phyloP scores from a whole-genome alignment of 2,888 invertebrate species.

The Erebia epiphron region DNA sequence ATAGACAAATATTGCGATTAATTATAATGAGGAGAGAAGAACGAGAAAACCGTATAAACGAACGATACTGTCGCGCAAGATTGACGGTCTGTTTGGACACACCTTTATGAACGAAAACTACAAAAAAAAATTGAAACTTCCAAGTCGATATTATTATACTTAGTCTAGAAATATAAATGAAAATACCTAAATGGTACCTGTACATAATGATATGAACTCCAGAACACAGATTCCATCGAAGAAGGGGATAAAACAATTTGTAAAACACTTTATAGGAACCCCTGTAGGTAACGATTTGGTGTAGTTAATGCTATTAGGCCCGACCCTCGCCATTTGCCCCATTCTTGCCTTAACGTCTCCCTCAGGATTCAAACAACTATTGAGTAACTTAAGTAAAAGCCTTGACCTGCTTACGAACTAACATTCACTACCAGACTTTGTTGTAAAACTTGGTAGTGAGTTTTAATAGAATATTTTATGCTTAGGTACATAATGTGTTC shows the following conservation, averaged over 20 bases:
- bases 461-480: constrained; percentile 17
- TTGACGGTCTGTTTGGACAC: too few species aligned
- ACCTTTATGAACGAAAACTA: too few species aligned
- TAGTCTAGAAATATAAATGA: too few species aligned
- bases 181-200: too few species aligned
- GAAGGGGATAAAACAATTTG: constrained; percentile 35
- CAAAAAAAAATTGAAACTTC: too few species aligned
- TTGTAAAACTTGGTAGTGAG: constrained; percentile 16
- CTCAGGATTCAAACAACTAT: constrained; percentile 36
- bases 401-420: constrained; percentile 24
- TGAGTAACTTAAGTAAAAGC: constrained; percentile 33
- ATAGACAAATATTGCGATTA: too few species aligned
- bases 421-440: constrained; percentile 12
- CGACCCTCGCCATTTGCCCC: constrained; percentile 27
- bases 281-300: constrained; percentile 29
- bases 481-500: neutral
- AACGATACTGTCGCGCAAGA: too few species aligned
- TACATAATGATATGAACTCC: neutral
- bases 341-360: constrained; percentile 36
- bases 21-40: too few species aligned
- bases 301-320: constrained; percentile 35
- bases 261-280: constrained; percentile 35
- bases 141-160: too few species aligned
- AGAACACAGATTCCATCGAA: constrained; percentile 15
- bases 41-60: too few species aligned